Conservation (phyloP, 1,140 invertebrate species). For the Drosophila malerkotliana region DNA sequence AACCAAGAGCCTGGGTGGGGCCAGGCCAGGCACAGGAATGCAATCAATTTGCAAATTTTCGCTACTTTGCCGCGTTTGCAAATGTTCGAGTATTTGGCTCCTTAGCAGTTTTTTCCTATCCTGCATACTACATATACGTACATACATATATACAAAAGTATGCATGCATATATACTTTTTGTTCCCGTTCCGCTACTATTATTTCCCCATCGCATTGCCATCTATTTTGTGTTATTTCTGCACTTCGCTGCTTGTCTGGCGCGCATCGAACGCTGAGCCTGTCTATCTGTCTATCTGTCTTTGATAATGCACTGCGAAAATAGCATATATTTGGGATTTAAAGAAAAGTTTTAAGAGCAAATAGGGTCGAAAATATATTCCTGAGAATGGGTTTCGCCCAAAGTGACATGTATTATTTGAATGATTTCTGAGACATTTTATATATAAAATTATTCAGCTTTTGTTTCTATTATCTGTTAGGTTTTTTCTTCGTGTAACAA, state of each 20-base stretch:
- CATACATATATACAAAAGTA: background rate
- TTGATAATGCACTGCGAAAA: slow-evolving; percentile 13
- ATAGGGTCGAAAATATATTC: too few species aligned
- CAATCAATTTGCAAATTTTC: slow-evolving; percentile 84
- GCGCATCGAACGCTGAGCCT: slow-evolving; percentile 63
- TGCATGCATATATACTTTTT: slow-evolving; percentile 34
- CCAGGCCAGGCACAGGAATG: slow-evolving; percentile 66
- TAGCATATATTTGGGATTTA: background rate
- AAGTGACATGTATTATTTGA: too few species aligned
- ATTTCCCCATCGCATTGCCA: slow-evolving; percentile 49
- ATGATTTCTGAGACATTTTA: too few species aligned
- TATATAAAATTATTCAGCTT: too few species aligned
- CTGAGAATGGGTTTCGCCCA: too few species aligned
- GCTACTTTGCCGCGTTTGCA: slow-evolving; percentile 81
- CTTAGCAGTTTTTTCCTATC: slow-evolving; percentile 63
- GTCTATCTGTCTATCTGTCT: slow-evolving; percentile 63
- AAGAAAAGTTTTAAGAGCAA: too few species aligned
- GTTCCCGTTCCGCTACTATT: slow-evolving; percentile 31
- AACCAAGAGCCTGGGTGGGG: background rate
- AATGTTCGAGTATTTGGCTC: slow-evolving; percentile 79
- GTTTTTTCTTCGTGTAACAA: slow-evolving; percentile 7
- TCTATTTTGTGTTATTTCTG: slow-evolving; percentile 76
- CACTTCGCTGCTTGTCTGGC: slow-evolving; percentile 68
- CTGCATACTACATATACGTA: slow-evolving; percentile 7
- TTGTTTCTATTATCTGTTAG: background rate